These are phyloP conservation scores for Thripadectes ignobilis DNA, from an alignment of 2,797 vertebrate genomes.

Conservation along the genomic window DNA sequence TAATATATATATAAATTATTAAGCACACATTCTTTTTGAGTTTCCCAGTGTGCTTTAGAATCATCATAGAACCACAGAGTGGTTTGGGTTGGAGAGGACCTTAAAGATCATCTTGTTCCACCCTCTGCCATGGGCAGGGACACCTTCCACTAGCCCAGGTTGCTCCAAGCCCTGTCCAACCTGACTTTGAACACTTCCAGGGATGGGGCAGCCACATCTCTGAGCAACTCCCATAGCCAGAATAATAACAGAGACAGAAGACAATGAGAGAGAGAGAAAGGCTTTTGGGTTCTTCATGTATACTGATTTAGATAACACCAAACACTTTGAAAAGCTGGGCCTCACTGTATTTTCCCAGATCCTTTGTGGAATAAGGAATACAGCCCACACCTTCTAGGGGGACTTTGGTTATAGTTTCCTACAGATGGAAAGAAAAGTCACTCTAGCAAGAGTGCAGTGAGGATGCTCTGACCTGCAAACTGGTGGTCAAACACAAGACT, in stretches of 20 bases:
- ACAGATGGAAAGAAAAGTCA: neutral
- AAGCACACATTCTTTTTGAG: neutral
- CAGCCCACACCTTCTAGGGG: neutral
- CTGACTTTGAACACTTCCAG: neutral
- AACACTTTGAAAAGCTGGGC: neutral
- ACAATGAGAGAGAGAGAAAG: neutral
- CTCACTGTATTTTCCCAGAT: neutral
- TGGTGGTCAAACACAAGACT: neutral
- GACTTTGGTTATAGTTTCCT: neutral
- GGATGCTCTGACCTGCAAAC: neutral
- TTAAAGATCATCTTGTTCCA: neutral
- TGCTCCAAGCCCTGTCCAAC: neutral
- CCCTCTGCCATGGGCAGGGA: too few species aligned
- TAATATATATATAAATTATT: neutral
- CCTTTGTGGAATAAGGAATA: neutral
- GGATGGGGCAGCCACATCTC: neutral
- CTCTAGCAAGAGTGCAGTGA: fast-evolving
- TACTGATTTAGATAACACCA: neutral
- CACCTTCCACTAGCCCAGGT: fast-evolving
- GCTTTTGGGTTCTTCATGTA: neutral
- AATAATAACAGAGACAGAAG: neutral
- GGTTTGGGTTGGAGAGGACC: neutral
- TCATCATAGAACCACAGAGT: neutral
- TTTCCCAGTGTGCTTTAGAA: neutral
- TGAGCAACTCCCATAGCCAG: neutral